These are phyloP conservation scores for Lithobates pipiens DNA, from an alignment of 2,797 vertebrate genomes.

Conservation along the genomic window DNA sequence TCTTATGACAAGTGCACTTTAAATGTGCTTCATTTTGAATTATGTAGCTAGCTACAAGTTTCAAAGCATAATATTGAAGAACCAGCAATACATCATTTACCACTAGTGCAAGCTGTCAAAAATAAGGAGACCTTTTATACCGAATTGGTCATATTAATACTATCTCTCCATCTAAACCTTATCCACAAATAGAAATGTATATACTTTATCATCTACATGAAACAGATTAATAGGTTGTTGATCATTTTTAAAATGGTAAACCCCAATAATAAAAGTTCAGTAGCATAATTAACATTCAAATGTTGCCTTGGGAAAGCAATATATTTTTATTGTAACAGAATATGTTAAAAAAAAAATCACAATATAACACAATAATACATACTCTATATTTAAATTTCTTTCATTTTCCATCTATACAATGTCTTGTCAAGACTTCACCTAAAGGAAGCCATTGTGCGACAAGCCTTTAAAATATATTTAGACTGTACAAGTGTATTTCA, in stretches of 20 bases:
- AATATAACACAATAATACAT: neutral
- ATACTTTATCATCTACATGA: neutral
- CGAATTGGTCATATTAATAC: neutral
- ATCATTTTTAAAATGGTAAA: neutral
- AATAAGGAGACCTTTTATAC: neutral
- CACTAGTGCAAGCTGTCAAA: neutral
- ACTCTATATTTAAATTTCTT: conserved; percentile 14
- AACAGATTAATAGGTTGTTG: no score
- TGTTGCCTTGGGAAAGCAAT: neutral
- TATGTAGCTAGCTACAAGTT: neutral
- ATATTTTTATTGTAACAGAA: neutral
- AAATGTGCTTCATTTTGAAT: no score
- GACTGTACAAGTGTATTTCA: conserved; percentile 86
- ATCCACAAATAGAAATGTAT: neutral
- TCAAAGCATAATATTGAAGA: conserved; percentile 1
- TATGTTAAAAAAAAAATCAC: neutral
- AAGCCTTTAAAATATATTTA: conserved; percentile 75
- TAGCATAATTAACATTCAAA: conserved; percentile 10
- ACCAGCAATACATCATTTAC: neutral
- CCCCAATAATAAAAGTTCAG: neutral
- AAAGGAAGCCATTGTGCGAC: conserved; percentile 95
- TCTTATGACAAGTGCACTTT: neutral
- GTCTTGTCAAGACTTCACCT: conserved; percentile 89
- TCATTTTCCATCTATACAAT: conserved; percentile 79
- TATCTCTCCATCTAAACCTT: neutral